Conservation (phyloP, 2,888 invertebrate genomes). For the Carpatolechia fugitivella region DNA sequence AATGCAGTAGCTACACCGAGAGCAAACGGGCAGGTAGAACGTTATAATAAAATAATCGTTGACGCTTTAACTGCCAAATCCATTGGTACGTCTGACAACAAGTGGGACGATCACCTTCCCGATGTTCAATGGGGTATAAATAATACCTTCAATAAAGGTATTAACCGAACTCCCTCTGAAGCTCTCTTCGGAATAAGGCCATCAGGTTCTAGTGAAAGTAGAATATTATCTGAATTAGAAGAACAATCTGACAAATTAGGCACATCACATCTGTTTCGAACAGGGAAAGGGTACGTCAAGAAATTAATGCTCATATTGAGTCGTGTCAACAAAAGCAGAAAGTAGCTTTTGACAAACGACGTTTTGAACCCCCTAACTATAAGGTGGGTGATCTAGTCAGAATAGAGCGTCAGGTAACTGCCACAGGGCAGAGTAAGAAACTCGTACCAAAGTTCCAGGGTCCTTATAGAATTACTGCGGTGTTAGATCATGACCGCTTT, state of each 20-base stretch:
- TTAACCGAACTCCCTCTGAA: slow-evolving; percentile 13
- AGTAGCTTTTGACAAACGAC: slow-evolving; percentile 6
- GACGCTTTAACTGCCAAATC: slow-evolving; percentile 10
- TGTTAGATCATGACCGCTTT: background rate
- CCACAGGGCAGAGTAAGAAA: slow-evolving; percentile 7
- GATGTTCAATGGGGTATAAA: slow-evolving; percentile 21
- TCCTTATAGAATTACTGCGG: background rate
- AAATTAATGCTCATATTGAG: background rate
- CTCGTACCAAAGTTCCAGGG: slow-evolving; percentile 10
- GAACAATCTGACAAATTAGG: no score
- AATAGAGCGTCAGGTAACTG: slow-evolving; percentile 10
- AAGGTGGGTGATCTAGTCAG: slow-evolving; percentile 16
- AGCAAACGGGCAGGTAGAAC: slow-evolving; percentile 35
- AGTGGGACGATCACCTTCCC: no score
- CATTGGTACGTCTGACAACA: slow-evolving; percentile 7
- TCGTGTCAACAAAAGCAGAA: slow-evolving; percentile 13
- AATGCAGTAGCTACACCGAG: slow-evolving; percentile 30
- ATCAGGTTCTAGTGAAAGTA: background rate
- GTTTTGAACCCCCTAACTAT: slow-evolving; percentile 5
- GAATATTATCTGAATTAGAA: background rate
- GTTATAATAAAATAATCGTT: slow-evolving; percentile 16
- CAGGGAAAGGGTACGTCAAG: background rate
- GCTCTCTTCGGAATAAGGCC: background rate
- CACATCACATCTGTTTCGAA: background rate
- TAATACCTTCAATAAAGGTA: slow-evolving; percentile 19